Conservation (phyloP, 2,797 vertebrate genomes). For the Galago senegalensis region DNA sequence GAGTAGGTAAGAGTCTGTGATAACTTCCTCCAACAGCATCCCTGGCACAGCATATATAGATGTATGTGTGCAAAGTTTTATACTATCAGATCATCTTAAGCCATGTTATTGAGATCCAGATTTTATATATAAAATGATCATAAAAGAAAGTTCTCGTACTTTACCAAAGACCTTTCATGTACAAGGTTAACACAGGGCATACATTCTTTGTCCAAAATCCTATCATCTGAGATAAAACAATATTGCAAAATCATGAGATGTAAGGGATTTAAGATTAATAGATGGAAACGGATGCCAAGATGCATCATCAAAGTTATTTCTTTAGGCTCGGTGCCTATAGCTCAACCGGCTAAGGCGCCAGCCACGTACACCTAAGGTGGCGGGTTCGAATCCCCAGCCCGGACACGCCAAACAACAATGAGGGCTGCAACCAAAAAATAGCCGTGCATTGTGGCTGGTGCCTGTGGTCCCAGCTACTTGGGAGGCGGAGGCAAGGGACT, state of each 20-base stretch:
- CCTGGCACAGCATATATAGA: slow-evolving; percentile 79
- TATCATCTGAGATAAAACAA: not conserved
- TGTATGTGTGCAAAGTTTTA: not conserved
- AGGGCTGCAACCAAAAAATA: too few species aligned
- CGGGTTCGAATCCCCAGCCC: too few species aligned
- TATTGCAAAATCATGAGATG: not conserved
- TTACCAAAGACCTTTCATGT: not conserved
- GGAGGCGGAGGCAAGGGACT: too few species aligned
- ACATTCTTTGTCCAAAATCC: not conserved
- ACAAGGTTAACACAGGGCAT: not conserved
- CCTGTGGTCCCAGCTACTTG: too few species aligned
- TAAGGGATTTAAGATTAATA: slow-evolving; percentile 22
- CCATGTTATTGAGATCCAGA: not conserved
- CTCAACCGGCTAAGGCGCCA: too few species aligned
- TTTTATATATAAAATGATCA: not conserved
- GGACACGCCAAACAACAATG: too few species aligned
- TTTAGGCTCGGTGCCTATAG: not conserved
- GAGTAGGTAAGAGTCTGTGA: slow-evolving; percentile 92
- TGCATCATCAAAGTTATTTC: not conserved
- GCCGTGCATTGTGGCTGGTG: too few species aligned
- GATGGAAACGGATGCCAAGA: slow-evolving; percentile 22
- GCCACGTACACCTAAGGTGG: too few species aligned
- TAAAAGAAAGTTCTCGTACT: not conserved
- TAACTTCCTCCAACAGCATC: slow-evolving; percentile 92
- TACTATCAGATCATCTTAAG: slow-evolving; percentile 27